Evolutionary conservation across 2,888 invertebrate genomes (phyloP).

Genomic region (Drosophila atripex): DNA sequence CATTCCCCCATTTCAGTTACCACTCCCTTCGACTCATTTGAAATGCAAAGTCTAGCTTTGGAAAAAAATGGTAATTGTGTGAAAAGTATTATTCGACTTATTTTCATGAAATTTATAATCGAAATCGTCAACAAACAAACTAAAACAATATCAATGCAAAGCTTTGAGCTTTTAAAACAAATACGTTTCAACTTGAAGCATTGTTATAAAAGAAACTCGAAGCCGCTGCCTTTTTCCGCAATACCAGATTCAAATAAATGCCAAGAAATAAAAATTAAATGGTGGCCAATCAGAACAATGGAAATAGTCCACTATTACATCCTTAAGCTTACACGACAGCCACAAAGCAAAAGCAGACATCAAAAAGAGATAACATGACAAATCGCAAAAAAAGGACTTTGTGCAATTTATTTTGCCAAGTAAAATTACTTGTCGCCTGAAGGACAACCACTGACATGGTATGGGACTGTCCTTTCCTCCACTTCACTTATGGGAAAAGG

Average conservation of each 20-base stretch:
- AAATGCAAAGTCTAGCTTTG: constrained; percentile 50
- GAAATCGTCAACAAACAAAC: not conserved
- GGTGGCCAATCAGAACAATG: constrained; percentile 61
- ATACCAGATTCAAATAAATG: constrained; percentile 20
- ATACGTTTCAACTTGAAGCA: not conserved
- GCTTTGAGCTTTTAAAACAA: not conserved
- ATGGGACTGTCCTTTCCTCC: constrained; percentile 7
- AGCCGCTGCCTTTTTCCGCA: not conserved
- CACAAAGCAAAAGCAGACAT: constrained; percentile 51
- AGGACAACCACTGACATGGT: constrained; percentile 62
- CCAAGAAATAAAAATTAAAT: constrained; percentile 62
- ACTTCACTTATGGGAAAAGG: constrained; percentile 29
- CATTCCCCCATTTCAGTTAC: constrained; percentile 1
- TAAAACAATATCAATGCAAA: too few species aligned
- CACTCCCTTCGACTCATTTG: constrained; percentile 18
- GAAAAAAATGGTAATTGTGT: constrained; percentile 13
- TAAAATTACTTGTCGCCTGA: constrained; percentile 81
- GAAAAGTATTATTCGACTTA: not conserved
- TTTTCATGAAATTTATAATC: not conserved
- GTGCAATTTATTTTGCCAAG: constrained; percentile 81
- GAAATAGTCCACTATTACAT: constrained; percentile 18
- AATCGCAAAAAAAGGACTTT: constrained; percentile 68
- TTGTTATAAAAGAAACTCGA: not conserved
- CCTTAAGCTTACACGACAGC: constrained; percentile 13
- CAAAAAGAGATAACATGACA: constrained; percentile 43